These are phyloP conservation scores for Wiebesia pumilae DNA, from an alignment of 1,140 invertebrate genomes.

Conservation along the genomic window DNA sequence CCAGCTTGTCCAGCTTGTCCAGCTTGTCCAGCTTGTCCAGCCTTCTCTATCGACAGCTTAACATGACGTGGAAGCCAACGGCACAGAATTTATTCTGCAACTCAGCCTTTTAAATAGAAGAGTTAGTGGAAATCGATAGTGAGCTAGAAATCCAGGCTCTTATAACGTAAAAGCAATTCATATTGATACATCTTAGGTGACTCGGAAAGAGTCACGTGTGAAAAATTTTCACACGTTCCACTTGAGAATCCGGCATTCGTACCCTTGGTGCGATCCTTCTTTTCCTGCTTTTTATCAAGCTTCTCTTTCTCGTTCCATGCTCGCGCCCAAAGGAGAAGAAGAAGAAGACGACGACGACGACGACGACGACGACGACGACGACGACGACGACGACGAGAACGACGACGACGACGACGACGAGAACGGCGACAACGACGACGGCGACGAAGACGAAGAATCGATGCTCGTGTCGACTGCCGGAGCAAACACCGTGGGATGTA, in stretches of 20 bases:
- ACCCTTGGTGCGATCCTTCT: not conserved
- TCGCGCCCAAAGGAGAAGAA: not conserved
- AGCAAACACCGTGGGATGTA: slow-evolving; percentile 69
- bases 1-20: no score
- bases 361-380: not conserved
- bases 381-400: not conserved
- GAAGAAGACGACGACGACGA: not conserved
- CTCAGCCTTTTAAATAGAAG: not conserved
- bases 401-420: slow-evolving; percentile 12
- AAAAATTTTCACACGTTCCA: not conserved
- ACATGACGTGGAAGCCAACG: no score
- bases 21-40: no score
- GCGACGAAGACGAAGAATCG: slow-evolving; percentile 60
- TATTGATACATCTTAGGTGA: not conserved
- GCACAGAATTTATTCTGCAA: not conserved
- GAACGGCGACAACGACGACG: not conserved
- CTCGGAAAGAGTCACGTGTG: not conserved
- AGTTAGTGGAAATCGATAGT: not conserved
- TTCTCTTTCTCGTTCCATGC: not conserved
- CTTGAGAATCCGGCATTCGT: not conserved
- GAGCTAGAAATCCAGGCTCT: not conserved
- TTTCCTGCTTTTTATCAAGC: not conserved
- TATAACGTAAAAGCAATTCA: not conserved
- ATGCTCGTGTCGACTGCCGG: slow-evolving; percentile 59
- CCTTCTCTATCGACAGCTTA: no score